Conservation (phyloP, 2,888 invertebrate genomes). For the Drosophila nigricruria region DNA sequence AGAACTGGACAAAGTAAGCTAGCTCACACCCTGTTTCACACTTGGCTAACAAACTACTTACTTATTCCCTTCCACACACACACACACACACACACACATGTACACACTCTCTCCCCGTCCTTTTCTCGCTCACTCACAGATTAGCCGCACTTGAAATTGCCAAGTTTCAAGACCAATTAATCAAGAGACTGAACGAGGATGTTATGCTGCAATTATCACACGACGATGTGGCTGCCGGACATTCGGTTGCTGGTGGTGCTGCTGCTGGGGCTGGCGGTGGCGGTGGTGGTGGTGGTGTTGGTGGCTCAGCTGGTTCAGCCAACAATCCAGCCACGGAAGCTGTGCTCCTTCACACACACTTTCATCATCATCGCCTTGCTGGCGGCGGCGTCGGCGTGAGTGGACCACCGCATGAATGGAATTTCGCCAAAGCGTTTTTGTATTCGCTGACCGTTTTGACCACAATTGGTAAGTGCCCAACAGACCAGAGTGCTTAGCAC, state of each 20-base stretch:
- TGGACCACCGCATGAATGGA: slow-evolving; percentile 89
- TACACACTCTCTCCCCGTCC: neutral
- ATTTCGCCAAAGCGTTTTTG: slow-evolving; percentile 95
- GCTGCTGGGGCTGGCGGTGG: neutral
- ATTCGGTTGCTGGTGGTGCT: slow-evolving; percentile 28
- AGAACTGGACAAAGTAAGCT: slow-evolving; percentile 93
- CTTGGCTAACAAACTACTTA: slow-evolving; percentile 3
- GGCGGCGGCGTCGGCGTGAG: slow-evolving; percentile 84
- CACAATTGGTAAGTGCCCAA: slow-evolving; percentile 91
- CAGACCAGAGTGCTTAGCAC: slow-evolving; percentile 21
- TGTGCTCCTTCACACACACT: slow-evolving; percentile 83
- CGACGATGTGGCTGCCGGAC: slow-evolving; percentile 85
- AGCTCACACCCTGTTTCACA: neutral
- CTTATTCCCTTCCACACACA: neutral
- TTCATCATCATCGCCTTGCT: slow-evolving; percentile 83
- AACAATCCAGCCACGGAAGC: slow-evolving; percentile 85
- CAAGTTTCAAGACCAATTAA: slow-evolving; percentile 93
- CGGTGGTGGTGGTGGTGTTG: neutral
- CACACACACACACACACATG: neutral
- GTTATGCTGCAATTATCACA: slow-evolving; percentile 88
- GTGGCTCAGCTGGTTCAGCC: slow-evolving; percentile 77
- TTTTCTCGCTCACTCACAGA: slow-evolving; percentile 63
- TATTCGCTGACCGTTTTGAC: slow-evolving; percentile 97
- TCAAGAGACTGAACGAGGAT: slow-evolving; percentile 92
- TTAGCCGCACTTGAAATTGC: slow-evolving; percentile 85